Evolutionary conservation across 2,113 vertebrate genomes (phyloP).

Genomic region (Propithecus coquereli): DNA sequence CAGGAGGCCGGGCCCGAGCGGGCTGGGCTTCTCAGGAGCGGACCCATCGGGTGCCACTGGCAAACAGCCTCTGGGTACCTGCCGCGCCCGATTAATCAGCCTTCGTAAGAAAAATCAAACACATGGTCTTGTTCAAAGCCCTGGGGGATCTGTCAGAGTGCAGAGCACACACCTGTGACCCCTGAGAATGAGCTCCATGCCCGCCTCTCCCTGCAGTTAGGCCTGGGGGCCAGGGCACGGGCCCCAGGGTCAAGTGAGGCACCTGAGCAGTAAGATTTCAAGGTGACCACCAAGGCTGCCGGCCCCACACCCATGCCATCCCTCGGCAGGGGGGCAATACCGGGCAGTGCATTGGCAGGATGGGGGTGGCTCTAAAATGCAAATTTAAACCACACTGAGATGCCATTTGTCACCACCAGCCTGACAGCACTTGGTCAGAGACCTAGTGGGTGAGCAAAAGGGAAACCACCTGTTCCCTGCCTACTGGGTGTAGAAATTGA

Average conservation of each 20-base stretch:
- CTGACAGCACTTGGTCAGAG: neutral
- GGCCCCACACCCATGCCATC: fast-evolving
- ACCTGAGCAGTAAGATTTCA: neutral
- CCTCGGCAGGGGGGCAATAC: neutral
- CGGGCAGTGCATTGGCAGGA: neutral
- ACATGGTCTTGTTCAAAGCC: constrained; percentile 65
- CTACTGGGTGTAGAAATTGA: fast-evolving
- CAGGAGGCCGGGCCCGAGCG: constrained; percentile 29
- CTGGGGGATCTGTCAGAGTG: constrained; percentile 33
- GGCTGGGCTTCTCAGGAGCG: neutral
- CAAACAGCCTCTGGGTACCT: constrained; percentile 38
- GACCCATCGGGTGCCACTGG: constrained; percentile 32
- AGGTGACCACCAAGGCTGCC: neutral
- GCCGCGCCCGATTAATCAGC: constrained; percentile 39
- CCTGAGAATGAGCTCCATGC: constrained; percentile 46
- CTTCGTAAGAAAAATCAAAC: constrained; percentile 66
- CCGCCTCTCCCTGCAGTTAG: constrained; percentile 50
- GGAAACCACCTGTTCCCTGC: fast-evolving
- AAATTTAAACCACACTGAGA: neutral
- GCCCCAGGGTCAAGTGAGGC: constrained; percentile 45
- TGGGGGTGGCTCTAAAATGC: neutral
- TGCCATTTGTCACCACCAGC: neutral
- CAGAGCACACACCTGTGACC: constrained; percentile 47
- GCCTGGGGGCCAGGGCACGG: constrained; percentile 40
- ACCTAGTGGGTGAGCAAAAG: no score